phyloP scores from a whole-genome alignment of 2,113 vertebrate genomes.

The Scatophagus argus region DNA sequence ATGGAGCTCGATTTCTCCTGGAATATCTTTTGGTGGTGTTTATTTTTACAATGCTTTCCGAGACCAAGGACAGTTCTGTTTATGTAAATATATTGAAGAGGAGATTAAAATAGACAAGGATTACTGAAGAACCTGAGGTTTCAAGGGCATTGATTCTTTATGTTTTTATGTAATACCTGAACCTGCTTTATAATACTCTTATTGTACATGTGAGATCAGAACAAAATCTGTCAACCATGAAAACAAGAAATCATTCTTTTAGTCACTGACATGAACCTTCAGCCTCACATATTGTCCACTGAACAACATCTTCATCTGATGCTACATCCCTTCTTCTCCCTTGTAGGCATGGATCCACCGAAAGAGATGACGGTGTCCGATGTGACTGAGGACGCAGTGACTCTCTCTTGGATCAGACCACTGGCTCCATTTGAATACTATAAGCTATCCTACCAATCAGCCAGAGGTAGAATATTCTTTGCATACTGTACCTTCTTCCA shows the following conservation, averaged over 20 bases:
- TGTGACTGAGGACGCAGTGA: constrained; percentile 89
- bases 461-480: constrained; percentile 83
- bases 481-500: neutral
- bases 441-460: constrained; percentile 90
- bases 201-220: neutral
- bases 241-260: neutral
- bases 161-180: constrained; percentile 22
- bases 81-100: constrained; percentile 36
- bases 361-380: constrained; percentile 89
- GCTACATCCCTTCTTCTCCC: neutral
- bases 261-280: neutral
- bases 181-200: neutral
- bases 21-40: constrained; percentile 15
- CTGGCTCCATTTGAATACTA: constrained; percentile 92
- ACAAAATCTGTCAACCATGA: neutral
- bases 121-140: neutral
- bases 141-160: constrained; percentile 19
- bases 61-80: constrained; percentile 29
- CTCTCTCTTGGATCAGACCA: constrained; percentile 90
- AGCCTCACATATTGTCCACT: neutral
- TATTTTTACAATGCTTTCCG: constrained; percentile 2
- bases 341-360: constrained; percentile 91
- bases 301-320: neutral
- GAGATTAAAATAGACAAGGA: constrained; percentile 22
- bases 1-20: constrained; percentile 4